Conservation (phyloP, 1,140 invertebrate genomes). For the Ptiloglossa arizonensis region DNA sequence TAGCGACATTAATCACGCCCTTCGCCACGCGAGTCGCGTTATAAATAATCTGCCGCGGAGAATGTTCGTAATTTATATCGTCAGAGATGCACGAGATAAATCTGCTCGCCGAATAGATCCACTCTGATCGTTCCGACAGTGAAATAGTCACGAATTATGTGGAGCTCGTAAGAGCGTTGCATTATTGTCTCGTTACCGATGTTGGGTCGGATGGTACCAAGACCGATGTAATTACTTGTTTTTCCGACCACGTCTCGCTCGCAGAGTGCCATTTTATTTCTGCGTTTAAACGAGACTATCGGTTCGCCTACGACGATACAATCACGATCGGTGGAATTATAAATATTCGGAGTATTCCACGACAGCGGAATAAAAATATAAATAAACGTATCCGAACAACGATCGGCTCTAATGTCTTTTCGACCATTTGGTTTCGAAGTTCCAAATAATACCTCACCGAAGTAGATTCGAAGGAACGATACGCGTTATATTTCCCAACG, state of each 20-base stretch:
- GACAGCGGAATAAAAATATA: no score
- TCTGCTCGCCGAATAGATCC: constrained; percentile 47
- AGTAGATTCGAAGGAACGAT: no score
- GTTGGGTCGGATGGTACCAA: constrained; percentile 5
- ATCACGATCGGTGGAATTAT: not conserved
- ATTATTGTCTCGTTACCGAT: constrained; percentile 49
- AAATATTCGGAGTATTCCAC: no score
- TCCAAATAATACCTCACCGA: no score
- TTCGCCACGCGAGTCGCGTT: not conserved
- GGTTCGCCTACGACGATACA: no score
- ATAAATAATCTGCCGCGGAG: constrained; percentile 46
- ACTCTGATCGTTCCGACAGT: constrained; percentile 37
- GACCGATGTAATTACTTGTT: not conserved
- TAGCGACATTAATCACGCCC: constrained; percentile 9
- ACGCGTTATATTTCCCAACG: no score
- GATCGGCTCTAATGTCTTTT: no score
- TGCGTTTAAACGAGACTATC: not conserved
- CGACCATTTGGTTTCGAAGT: no score
- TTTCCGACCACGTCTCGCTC: not conserved
- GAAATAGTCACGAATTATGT: constrained; percentile 47
- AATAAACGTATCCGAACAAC: no score
- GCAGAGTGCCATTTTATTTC: not conserved
- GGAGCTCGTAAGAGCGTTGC: not conserved
- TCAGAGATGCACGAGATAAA: constrained; percentile 29
- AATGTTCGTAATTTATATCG: constrained; percentile 44